Percentiles rank a stretch among this genome's conserved stretches.
These are phyloP conservation scores for Zosterops japonicus DNA, from an alignment of 2,113 vertebrate genomes.

Conservation along the genomic window DNA sequence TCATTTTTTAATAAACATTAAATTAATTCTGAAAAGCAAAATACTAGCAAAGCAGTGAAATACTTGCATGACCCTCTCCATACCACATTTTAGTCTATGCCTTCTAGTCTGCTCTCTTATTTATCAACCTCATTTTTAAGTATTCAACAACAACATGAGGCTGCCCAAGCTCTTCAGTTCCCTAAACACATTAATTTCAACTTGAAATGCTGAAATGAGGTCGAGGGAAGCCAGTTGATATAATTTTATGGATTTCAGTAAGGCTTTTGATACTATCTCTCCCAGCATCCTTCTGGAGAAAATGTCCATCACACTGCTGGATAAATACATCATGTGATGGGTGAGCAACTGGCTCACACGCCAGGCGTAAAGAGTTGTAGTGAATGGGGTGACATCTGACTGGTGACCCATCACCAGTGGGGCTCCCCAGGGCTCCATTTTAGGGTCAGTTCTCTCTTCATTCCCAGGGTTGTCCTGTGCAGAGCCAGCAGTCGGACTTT, in stretches of 20 bases:
- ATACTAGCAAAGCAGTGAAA: background rate
- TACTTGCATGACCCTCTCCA: background rate
- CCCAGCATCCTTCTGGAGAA: background rate
- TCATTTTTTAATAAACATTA: background rate
- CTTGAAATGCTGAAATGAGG: background rate
- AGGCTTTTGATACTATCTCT: background rate
- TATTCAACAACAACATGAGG: background rate
- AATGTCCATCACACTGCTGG: background rate
- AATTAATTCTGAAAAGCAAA: background rate
- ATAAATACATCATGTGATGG: background rate
- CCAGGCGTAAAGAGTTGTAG: accelerated
- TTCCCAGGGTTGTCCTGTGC: background rate
- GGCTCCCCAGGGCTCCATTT: background rate
- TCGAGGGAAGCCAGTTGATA: background rate
- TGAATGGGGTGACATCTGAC: background rate
- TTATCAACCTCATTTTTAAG: background rate
- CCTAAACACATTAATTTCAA: background rate
- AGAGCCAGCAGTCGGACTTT: background rate
- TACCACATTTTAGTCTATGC: background rate
- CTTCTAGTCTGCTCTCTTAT: background rate
- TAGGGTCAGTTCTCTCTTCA: background rate
- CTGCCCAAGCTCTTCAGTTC: background rate
- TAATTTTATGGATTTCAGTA: background rate
- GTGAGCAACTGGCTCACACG: background rate
- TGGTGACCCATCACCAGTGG: background rate